phyloP scores from a whole-genome alignment of 2,113 vertebrate genomes.

The Callocephalon fimbriatum region DNA sequence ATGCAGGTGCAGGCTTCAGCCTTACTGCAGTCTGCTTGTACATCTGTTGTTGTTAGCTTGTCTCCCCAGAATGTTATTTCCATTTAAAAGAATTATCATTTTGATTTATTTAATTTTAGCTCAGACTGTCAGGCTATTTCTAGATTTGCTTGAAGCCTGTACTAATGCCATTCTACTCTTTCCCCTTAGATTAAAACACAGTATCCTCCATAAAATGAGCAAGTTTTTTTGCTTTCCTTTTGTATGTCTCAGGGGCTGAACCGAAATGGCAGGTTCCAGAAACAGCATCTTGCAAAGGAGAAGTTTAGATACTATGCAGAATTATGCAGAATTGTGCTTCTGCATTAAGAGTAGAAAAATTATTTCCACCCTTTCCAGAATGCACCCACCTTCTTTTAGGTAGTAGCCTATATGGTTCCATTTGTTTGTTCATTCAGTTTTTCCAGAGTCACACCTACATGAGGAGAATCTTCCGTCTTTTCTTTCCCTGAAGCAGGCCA shows the following conservation, averaged over 20 bases:
- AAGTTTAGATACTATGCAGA: background rate
- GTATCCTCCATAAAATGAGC: background rate
- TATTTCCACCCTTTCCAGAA: background rate
- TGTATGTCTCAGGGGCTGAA: background rate
- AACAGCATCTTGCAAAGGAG: background rate
- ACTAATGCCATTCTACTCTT: background rate
- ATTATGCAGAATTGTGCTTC: background rate
- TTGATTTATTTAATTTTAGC: background rate
- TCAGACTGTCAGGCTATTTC: background rate
- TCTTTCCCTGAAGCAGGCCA: background rate
- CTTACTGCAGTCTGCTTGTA: background rate
- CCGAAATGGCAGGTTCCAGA: background rate
- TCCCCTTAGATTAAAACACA: background rate
- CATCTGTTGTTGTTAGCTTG: background rate
- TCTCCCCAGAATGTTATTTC: background rate
- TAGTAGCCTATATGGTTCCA: background rate
- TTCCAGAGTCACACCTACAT: background rate
- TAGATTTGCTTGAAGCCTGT: background rate
- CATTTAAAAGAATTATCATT: background rate
- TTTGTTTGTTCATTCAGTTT: background rate
- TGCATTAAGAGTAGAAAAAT: background rate
- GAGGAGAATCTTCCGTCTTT: background rate
- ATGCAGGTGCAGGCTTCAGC: background rate
- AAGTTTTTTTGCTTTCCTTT: background rate
- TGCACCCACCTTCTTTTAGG: background rate